Conservation (phyloP, 2,113 vertebrate species). For the Malurus elegans region DNA sequence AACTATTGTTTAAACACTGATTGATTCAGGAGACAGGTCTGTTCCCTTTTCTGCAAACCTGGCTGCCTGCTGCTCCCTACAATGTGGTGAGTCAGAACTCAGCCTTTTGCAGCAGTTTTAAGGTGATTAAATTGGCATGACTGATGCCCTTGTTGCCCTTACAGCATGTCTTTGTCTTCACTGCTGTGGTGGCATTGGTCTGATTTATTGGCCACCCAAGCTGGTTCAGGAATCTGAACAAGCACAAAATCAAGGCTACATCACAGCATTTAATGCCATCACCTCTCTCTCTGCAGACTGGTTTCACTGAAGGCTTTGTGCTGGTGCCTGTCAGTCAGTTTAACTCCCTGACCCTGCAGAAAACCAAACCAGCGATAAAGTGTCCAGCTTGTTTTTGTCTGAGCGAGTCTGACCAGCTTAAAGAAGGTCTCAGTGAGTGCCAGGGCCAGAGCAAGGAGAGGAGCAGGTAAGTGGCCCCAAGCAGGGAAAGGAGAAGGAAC, state of each 20-base stretch:
- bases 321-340: not conserved
- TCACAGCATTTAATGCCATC: not conserved
- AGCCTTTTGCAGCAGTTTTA: not conserved
- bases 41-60: not conserved
- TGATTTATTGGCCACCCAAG: not conserved
- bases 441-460: not conserved
- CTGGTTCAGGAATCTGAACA: not conserved
- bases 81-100: not conserved
- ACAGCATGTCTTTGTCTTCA: not conserved
- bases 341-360: not conserved
- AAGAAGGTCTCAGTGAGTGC: not conserved
- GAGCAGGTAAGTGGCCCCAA: not conserved
- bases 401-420: not conserved
- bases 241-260: not conserved
- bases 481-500: not conserved
- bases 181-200: accelerated
- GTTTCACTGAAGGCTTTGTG: not conserved
- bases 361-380: not conserved
- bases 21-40: not conserved
- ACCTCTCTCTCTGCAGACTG: not conserved
- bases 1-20: not conserved
- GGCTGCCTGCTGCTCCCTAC: not conserved
- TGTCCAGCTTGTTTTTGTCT: not conserved
- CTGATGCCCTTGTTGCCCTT: not conserved
- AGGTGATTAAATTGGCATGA: not conserved